phyloP scores from a whole-genome alignment of 2,888 invertebrate genomes.

The Bellardia bayeri region DNA sequence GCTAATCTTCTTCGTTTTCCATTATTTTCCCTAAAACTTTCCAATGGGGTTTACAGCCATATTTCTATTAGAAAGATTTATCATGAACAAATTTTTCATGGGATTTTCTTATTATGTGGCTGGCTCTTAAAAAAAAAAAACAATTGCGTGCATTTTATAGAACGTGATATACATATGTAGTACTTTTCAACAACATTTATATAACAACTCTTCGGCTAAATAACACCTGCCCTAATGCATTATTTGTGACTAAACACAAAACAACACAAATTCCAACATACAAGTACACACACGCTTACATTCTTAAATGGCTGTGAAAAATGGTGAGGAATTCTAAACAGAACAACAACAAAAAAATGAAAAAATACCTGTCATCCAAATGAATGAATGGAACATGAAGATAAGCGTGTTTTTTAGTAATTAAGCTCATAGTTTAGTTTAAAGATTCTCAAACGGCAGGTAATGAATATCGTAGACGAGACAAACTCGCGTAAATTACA shows the following conservation, averaged over 20 bases:
- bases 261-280: background rate
- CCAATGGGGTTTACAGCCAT: background rate
- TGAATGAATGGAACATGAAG: constrained; percentile 63
- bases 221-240: constrained; percentile 71
- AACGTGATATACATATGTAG: constrained; percentile 59
- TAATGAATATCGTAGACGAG: constrained; percentile 28
- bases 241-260: constrained; percentile 24
- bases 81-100: constrained; percentile 5
- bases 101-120: background rate
- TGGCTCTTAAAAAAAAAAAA: background rate
- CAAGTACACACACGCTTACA: background rate
- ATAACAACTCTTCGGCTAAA: constrained; percentile 58
- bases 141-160: constrained; percentile 60
- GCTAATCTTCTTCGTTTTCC: too few species aligned
- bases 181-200: constrained; percentile 57
- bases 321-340: constrained; percentile 29
- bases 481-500: constrained; percentile 2
- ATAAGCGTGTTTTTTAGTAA: constrained; percentile 72
- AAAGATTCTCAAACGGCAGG: constrained; percentile 56
- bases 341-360: constrained; percentile 32
- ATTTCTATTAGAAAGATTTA: background rate
- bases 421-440: constrained; percentile 63
- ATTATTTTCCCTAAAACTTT: background rate
- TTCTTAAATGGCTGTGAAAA: constrained; percentile 9
- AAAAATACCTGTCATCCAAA: constrained; percentile 63